phyloP scores from a whole-genome alignment of 2,113 vertebrate species.

The Parotia lawesii region DNA sequence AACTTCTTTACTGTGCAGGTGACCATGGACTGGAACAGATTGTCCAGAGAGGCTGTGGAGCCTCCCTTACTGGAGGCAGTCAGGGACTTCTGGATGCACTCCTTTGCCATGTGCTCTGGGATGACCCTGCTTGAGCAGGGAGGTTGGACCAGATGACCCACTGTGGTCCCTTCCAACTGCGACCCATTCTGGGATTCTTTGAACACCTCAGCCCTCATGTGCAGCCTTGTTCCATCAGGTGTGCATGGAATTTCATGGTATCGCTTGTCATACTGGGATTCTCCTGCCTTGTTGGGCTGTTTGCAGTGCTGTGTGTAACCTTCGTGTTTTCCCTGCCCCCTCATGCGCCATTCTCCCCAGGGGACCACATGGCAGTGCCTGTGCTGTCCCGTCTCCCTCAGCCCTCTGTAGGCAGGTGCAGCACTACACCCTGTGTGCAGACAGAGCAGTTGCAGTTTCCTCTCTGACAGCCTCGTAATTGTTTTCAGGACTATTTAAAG shows the following conservation, averaged over 20 bases:
- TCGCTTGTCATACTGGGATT: accelerated
- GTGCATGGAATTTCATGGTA: accelerated
- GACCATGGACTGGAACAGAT: not conserved
- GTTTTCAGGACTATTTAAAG: not conserved
- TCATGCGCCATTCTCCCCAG: accelerated
- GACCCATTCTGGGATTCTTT: not conserved
- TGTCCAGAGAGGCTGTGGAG: not conserved
- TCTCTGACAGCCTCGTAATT: not conserved
- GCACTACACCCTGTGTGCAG: accelerated
- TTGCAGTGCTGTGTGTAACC: not conserved
- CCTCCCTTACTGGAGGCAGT: not conserved
- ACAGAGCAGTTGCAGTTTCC: not conserved
- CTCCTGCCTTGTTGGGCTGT: not conserved
- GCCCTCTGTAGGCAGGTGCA: accelerated
- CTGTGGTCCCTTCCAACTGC: not conserved
- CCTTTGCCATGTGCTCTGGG: not conserved
- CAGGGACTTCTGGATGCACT: not conserved
- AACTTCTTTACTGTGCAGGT: not conserved
- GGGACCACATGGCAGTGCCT: not conserved
- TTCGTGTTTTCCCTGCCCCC: accelerated
- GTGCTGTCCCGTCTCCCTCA: not conserved
- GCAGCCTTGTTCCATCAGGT: accelerated
- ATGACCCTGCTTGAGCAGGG: not conserved
- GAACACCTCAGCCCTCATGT: not conserved
- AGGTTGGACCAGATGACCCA: not conserved